Conservation (phyloP, 2,113 vertebrate species). For the Sakesphorus luctuosus region DNA sequence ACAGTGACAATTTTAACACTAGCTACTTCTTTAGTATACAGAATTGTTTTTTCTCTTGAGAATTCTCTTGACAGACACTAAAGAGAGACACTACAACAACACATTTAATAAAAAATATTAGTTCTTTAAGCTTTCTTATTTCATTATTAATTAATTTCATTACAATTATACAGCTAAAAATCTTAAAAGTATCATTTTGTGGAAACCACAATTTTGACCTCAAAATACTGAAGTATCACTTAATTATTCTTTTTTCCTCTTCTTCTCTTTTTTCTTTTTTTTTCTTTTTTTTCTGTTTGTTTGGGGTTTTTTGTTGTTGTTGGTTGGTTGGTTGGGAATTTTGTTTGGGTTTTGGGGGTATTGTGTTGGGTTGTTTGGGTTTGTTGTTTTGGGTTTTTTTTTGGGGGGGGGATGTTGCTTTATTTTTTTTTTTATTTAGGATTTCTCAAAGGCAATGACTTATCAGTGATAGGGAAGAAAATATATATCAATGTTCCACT, state of each 20-base stretch:
- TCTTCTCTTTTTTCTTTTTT: not conserved
- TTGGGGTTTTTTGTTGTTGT: too few species aligned
- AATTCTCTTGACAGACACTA: not conserved
- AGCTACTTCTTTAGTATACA: not conserved
- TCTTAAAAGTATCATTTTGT: not conserved
- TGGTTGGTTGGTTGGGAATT: too few species aligned
- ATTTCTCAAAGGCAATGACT: not conserved
- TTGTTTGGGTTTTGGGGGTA: too few species aligned
- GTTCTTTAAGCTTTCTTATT: not conserved
- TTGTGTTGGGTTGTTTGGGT: too few species aligned
- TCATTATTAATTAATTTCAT: conserved; percentile 10
- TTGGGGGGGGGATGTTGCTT: too few species aligned
- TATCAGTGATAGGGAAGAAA: not conserved
- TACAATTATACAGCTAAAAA: conserved; percentile 1
- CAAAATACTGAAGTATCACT: not conserved
- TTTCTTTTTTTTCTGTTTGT: too few species aligned
- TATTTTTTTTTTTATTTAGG: not conserved
- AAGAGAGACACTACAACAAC: not conserved
- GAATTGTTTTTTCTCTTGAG: not conserved
- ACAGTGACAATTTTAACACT: not conserved
- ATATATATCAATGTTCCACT: not conserved
- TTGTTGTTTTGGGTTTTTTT: not conserved
- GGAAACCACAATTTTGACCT: not conserved
- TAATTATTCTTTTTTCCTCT: not conserved
- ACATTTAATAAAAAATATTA: not conserved